Evolutionary conservation across 2,113 vertebrate species (phyloP).

Genomic region (Sporophila hypoxantha): DNA sequence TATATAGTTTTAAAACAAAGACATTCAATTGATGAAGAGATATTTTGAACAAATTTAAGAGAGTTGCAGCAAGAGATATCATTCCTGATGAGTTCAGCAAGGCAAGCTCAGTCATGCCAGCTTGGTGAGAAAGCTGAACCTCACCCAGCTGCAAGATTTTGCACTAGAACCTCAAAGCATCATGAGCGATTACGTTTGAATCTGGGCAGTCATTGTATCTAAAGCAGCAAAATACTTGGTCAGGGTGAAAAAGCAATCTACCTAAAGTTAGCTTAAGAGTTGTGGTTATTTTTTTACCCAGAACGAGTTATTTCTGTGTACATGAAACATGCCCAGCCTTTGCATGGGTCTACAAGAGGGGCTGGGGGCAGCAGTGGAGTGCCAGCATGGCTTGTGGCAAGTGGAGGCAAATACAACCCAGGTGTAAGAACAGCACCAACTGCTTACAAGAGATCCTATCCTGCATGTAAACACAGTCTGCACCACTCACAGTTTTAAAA

Average conservation of each 20-base stretch:
- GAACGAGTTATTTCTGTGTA: fast-evolving
- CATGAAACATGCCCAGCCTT: neutral
- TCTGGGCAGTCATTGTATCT: neutral
- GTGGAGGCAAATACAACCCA: neutral
- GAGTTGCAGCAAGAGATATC: constrained; percentile 4
- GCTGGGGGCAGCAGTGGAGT: neutral
- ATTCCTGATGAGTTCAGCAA: constrained; percentile 44
- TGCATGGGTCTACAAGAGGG: neutral
- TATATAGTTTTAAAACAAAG: neutral
- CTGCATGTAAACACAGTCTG: neutral
- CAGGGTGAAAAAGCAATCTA: neutral
- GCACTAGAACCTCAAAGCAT: constrained; percentile 33
- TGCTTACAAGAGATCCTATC: neutral
- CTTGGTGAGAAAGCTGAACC: constrained; percentile 50
- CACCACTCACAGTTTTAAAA: neutral
- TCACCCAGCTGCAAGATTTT: constrained; percentile 45
- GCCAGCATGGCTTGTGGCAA: neutral
- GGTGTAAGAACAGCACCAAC: neutral
- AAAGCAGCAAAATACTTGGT: constrained; percentile 20
- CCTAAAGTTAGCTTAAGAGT: neutral
- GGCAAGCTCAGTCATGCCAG: constrained; percentile 39
- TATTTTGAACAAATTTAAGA: neutral
- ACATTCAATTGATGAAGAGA: neutral
- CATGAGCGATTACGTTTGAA: constrained; percentile 18
- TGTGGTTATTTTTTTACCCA: neutral